Conservation (phyloP, 2,113 vertebrate genomes). For the Ictalurus punctatus region DNA sequence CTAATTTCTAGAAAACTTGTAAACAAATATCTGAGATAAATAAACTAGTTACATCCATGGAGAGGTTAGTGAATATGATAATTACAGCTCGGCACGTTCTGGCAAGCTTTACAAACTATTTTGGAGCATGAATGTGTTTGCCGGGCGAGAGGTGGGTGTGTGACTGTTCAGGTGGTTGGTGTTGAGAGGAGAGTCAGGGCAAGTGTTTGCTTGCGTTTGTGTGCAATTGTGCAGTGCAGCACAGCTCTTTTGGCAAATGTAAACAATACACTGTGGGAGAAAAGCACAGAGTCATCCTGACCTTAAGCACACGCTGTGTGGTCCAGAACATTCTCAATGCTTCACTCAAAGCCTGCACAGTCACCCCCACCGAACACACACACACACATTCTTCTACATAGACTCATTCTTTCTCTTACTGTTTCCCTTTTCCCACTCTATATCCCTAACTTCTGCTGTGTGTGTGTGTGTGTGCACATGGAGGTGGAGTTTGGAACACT, state of each 20-base stretch:
- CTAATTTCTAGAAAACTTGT: not conserved
- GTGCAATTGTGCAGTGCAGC: constrained; percentile 33
- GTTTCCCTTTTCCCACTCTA: not conserved
- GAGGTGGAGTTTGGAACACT: constrained; percentile 46
- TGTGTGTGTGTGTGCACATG: not conserved
- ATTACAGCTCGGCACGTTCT: not conserved
- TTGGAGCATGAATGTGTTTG: constrained; percentile 12
- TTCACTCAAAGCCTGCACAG: constrained; percentile 23
- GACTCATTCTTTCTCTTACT: not conserved
- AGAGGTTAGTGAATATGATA: not conserved
- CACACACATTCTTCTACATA: not conserved
- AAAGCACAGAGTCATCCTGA: constrained; percentile 67
- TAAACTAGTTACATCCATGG: not conserved
- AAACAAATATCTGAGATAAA: not conserved
- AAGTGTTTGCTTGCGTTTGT: constrained; percentile 76
- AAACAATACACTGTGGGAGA: constrained; percentile 63
- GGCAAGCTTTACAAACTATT: not conserved
- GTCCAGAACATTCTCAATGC: constrained; percentile 53
- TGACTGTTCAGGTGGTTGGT: constrained; percentile 28
- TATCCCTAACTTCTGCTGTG: not conserved
- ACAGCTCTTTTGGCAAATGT: constrained; percentile 66
- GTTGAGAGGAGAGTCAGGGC: constrained; percentile 53
- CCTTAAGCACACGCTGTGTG: constrained; percentile 59
- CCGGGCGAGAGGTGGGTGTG: not conserved
- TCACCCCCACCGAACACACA: constrained; percentile 4